Percentiles rank a stretch among this genome's conserved stretches.
Conservation (phyloP, 2,113 vertebrate species). For the Mirounga angustirostris region DNA sequence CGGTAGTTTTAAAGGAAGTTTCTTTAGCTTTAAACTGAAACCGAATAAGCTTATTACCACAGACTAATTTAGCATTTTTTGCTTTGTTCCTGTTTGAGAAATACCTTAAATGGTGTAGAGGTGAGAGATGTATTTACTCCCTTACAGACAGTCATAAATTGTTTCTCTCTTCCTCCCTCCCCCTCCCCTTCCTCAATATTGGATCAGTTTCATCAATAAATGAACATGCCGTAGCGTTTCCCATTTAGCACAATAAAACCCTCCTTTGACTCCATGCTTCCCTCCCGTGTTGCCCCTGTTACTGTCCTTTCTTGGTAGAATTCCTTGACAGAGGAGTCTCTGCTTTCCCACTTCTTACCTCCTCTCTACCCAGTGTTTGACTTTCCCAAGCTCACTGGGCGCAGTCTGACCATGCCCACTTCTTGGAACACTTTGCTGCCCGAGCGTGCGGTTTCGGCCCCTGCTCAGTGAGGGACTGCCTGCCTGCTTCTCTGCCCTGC, state of each 20-base stretch:
- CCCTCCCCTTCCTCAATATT: not conserved
- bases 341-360: not conserved
- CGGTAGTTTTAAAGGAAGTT: constrained; percentile 55
- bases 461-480: too few species aligned
- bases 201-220: not conserved
- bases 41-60: constrained; percentile 62
- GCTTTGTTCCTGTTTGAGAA: constrained; percentile 81
- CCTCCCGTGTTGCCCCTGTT: constrained; percentile 22
- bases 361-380: accelerated
- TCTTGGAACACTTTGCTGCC: not conserved
- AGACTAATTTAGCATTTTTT: constrained; percentile 66
- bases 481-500: not conserved
- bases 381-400: accelerated
- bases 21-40: constrained; percentile 63
- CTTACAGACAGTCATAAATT: constrained; percentile 53
- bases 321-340: not conserved
- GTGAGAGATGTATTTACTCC: constrained; percentile 77
- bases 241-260: not conserved
- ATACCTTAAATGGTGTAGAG: constrained; percentile 75
- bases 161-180: not conserved
- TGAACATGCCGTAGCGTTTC: not conserved
- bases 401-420: accelerated
- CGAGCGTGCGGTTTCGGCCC: accelerated
- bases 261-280: not conserved
- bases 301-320: not conserved